Evolutionary conservation across 2,113 vertebrate species (phyloP).

Genomic region (Podarcis raffonei): DNA sequence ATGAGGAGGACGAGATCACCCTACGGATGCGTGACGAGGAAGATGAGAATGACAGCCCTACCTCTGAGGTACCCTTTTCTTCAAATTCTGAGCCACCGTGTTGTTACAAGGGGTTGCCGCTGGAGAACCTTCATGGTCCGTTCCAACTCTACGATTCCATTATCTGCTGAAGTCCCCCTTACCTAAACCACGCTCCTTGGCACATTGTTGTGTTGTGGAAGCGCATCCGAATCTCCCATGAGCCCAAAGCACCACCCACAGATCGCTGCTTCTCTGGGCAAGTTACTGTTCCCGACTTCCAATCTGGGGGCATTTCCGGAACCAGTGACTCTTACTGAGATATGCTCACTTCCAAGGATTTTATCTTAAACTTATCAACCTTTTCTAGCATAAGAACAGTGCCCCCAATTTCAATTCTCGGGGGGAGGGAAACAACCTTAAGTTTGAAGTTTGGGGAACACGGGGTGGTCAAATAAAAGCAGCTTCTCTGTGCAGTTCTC

Average conservation of each 20-base stretch:
- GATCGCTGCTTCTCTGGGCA: neutral
- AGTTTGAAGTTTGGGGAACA: too few species aligned
- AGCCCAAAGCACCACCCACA: neutral
- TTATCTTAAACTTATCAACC: too few species aligned
- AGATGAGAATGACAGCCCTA: neutral
- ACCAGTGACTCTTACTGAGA: neutral
- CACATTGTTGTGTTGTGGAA: neutral
- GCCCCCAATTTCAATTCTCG: neutral
- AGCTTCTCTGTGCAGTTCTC: neutral
- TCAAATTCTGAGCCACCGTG: neutral
- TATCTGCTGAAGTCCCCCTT: too few species aligned
- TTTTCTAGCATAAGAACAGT: neutral
- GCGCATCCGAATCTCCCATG: neutral
- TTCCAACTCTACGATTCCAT: too few species aligned
- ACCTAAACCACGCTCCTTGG: neutral
- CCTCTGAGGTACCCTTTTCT: neutral
- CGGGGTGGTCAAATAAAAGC: neutral
- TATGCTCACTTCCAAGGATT: too few species aligned
- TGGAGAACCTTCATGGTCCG: too few species aligned
- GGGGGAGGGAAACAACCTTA: neutral
- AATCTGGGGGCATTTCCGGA: too few species aligned
- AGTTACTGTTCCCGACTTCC: neutral
- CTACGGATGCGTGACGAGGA: rapidly evolving
- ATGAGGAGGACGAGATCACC: neutral
- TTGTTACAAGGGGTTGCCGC: neutral